Conservation (phyloP, 2,797 vertebrate species). For the Mus caroli region DNA sequence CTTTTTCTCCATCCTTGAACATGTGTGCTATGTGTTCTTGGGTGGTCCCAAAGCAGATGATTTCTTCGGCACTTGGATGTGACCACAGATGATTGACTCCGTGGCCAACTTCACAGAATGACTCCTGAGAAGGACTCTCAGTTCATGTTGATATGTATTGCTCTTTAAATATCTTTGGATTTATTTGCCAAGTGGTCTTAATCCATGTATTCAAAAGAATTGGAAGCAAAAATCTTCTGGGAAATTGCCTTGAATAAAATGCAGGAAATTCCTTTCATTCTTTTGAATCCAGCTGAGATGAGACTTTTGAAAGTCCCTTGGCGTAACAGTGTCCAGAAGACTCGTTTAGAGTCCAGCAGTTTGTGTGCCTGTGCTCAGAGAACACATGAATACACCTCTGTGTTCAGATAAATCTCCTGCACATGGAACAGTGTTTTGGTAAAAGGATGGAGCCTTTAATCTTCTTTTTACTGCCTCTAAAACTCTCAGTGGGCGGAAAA, state of each 20-base stretch:
- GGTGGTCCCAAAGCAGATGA: constrained; percentile 60
- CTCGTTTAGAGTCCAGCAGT: constrained; percentile 1
- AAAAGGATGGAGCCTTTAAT: constrained; percentile 6
- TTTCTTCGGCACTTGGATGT: constrained; percentile 7
- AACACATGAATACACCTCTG: constrained; percentile 55
- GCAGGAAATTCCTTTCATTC: constrained; percentile 83
- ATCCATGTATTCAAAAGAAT: constrained; percentile 58
- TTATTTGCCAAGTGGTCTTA: constrained; percentile 74
- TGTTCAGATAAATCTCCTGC: constrained; percentile 63
- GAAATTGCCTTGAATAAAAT: constrained; percentile 77
- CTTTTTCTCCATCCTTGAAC: constrained; percentile 52
- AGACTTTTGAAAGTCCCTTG: constrained; percentile 54
- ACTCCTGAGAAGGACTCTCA: not conserved
- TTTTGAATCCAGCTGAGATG: constrained; percentile 75
- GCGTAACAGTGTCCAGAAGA: constrained; percentile 61
- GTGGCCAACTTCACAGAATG: constrained; percentile 65
- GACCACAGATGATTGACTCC: constrained; percentile 59
- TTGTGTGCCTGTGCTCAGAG: not conserved
- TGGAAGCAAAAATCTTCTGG: constrained; percentile 67
- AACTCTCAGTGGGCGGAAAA: constrained; percentile 26
- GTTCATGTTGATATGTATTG: constrained; percentile 55
- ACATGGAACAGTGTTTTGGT: not conserved
- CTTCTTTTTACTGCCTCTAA: constrained; percentile 42
- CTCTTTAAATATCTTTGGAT: constrained; percentile 76
- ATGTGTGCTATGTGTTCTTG: not conserved